phyloP scores from a whole-genome alignment of 2,113 vertebrate genomes.

The Melierax canorus region DNA sequence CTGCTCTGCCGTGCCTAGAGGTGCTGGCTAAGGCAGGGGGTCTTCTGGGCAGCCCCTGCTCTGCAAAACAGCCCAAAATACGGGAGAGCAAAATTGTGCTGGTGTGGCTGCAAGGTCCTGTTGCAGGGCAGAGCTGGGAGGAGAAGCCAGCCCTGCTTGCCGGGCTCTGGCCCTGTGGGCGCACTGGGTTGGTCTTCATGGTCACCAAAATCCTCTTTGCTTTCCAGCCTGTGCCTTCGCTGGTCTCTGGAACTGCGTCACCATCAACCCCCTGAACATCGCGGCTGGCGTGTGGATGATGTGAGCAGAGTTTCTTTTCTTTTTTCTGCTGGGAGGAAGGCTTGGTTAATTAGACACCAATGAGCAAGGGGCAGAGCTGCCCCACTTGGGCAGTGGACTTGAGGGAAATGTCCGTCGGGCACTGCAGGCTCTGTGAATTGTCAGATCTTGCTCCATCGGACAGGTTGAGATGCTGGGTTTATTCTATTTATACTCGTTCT shows the following conservation, averaged over 20 bases:
- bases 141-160: not conserved
- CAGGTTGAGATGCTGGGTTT: fast-evolving
- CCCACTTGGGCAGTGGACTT: fast-evolving
- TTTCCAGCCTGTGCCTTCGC: conserved; percentile 84
- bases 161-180: fast-evolving
- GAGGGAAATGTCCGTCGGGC: fast-evolving
- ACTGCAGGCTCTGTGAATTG: not conserved
- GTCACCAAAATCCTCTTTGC: not conserved
- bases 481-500: not conserved
- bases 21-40: not conserved
- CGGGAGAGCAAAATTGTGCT: fast-evolving
- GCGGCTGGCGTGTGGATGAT: conserved; percentile 97
- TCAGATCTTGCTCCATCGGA: not conserved
- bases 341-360: not conserved
- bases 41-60: not conserved
- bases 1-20: not conserved
- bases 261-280: conserved; percentile 92
- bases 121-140: not conserved
- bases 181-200: fast-evolving
- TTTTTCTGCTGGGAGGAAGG: not conserved
- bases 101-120: not conserved
- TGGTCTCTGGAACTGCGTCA: conserved; percentile 92
- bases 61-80: not conserved
- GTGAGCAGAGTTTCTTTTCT: conserved; percentile 75
- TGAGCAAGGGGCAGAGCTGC: not conserved